phyloP scores from a whole-genome alignment of 2,113 vertebrate genomes.

The Tupaia tana region DNA sequence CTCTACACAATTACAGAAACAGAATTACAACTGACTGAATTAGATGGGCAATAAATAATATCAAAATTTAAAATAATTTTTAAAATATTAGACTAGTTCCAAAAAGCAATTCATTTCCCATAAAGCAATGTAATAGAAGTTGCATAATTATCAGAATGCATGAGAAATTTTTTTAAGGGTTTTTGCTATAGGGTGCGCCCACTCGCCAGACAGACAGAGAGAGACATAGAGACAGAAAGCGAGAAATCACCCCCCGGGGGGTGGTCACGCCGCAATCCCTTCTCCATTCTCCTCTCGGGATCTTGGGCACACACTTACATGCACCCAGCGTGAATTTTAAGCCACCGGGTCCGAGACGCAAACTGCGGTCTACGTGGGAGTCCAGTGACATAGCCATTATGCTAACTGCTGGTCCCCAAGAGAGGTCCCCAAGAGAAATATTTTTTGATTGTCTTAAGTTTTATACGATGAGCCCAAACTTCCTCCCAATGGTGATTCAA shows the following conservation, averaged over 20 bases:
- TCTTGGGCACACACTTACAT: no score
- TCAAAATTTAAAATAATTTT: neutral
- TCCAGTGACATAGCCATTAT: no score
- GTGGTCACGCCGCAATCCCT: no score
- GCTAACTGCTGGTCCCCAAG: no score
- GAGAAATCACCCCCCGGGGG: no score
- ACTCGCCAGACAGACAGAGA: no score
- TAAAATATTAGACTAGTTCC: neutral
- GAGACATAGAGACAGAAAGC: no score
- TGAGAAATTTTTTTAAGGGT: neutral
- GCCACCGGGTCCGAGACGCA: no score
- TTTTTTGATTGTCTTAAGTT: neutral
- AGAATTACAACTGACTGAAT: neutral
- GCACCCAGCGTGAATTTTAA: no score
- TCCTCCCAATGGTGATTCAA: neutral
- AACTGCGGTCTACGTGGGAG: no score
- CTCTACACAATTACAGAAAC: neutral
- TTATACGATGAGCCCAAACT: neutral
- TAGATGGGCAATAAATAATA: neutral
- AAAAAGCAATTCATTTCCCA: neutral
- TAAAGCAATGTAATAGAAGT: neutral
- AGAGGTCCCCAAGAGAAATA: neutral
- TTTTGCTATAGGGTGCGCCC: no score
- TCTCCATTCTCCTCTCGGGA: no score
- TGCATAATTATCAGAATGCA: neutral